Evolutionary conservation across 92 coral and sea anemone genomes (phyloP).

Genomic region (Epizoanthus illoricatus): DNA sequence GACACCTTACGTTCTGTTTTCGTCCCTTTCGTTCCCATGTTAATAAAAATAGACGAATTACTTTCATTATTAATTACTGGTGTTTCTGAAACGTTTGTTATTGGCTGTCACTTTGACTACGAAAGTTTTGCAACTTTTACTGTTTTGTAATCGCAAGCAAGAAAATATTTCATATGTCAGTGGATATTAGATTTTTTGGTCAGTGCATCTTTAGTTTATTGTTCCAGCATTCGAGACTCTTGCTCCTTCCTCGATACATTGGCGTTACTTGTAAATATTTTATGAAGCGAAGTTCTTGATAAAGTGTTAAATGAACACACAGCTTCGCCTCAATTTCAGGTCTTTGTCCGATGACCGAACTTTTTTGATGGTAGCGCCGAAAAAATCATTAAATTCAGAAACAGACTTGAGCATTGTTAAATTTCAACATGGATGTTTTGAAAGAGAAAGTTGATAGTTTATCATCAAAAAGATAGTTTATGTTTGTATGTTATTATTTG

Average conservation of each 20-base stretch:
- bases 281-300: neutral
- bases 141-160: neutral
- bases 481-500: slow-evolving; percentile 23
- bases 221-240: too few species aligned
- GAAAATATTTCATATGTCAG: neutral
- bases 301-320: slow-evolving; percentile 8
- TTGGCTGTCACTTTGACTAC: slow-evolving; percentile 28
- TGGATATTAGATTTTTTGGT: too few species aligned
- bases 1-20: too few species aligned
- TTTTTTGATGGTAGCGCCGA: too few species aligned
- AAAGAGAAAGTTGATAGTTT: slow-evolving; percentile 11
- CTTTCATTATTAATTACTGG: slow-evolving; percentile 23
- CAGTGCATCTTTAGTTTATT: too few species aligned
- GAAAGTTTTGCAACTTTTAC: neutral
- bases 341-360: neutral
- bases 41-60: slow-evolving; percentile 23
- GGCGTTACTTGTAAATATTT: slow-evolving; percentile 1
- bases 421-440: slow-evolving; percentile 3
- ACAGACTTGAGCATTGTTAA: too few species aligned
- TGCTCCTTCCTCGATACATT: neutral
- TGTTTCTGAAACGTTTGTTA: neutral
- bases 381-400: too few species aligned
- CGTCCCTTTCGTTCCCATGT: neutral
- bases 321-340: neutral
- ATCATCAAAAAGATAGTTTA: slow-evolving; percentile 27